These are phyloP conservation scores for Drosophila recens DNA, from an alignment of 2,888 invertebrate species.

Conservation along the genomic window DNA sequence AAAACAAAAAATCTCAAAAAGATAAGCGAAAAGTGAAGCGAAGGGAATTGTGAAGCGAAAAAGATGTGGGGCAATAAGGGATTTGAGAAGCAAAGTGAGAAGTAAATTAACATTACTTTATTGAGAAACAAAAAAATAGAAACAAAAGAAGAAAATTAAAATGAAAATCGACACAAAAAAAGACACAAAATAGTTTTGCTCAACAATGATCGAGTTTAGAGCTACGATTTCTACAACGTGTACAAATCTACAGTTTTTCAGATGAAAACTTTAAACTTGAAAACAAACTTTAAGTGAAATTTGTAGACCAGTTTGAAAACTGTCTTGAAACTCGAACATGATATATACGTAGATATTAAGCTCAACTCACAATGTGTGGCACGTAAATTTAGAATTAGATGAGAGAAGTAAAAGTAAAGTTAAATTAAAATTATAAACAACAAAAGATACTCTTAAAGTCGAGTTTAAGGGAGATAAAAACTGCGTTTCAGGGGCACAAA, in stretches of 20 bases:
- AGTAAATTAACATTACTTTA: no score
- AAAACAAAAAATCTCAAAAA: no score
- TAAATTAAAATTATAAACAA: constrained; percentile 4
- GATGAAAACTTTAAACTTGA: background rate
- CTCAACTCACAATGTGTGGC: constrained; percentile 22
- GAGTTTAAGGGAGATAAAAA: constrained; percentile 34
- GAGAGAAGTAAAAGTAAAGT: background rate
- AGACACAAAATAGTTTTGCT: background rate
- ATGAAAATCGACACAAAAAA: background rate
- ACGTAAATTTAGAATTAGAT: constrained; percentile 15
- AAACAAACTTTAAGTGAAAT: background rate
- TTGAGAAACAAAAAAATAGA: background rate
- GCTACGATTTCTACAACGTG: background rate
- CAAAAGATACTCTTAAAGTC: constrained; percentile 16
- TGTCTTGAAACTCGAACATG: constrained; percentile 3
- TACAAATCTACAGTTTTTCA: constrained; percentile 3
- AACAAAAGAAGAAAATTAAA: background rate
- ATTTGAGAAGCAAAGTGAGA: no score
- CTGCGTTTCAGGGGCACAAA: constrained; percentile 58
- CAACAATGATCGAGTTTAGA: no score
- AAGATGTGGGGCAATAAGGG: background rate
- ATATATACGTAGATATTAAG: constrained; percentile 40
- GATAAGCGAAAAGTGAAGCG: background rate
- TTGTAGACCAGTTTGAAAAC: constrained; percentile 27
- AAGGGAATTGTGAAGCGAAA: background rate